These are phyloP conservation scores for Cebidichthys violaceus DNA, from an alignment of 2,113 vertebrate species.

Conservation along the genomic window DNA sequence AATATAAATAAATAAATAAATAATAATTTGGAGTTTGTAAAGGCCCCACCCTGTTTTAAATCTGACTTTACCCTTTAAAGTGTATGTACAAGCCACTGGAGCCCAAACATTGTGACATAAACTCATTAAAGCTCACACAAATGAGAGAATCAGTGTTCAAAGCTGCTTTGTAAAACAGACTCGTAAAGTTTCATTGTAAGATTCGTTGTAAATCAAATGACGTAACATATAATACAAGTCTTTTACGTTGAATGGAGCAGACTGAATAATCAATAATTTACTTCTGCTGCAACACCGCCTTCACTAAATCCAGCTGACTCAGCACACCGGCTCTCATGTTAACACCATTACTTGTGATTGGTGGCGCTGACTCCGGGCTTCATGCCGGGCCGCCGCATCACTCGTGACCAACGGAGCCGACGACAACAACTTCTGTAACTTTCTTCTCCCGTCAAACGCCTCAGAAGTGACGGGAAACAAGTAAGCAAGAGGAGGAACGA, in stretches of 20 bases:
- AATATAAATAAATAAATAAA: too few relatives aligned
- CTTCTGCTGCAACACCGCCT: background rate
- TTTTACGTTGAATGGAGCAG: slow-evolving; percentile 7
- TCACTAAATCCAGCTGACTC: slow-evolving; percentile 28
- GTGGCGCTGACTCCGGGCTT: slow-evolving; percentile 50
- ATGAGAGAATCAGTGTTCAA: too few relatives aligned
- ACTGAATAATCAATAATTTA: slow-evolving; percentile 28
- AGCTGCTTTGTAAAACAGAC: too few relatives aligned
- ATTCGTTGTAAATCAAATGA: background rate
- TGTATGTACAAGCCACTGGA: too few relatives aligned
- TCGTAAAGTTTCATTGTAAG: too few relatives aligned
- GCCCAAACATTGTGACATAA: too few relatives aligned
- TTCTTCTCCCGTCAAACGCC: slow-evolving; percentile 16
- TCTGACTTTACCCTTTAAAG: too few relatives aligned
- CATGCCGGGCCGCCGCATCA: slow-evolving; percentile 1
- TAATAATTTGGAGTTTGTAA: too few relatives aligned
- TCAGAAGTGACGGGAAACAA: slow-evolving; percentile 34
- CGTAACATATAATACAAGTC: background rate
- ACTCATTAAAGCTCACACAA: too few relatives aligned
- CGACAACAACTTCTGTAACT: slow-evolving; percentile 18
- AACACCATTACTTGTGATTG: slow-evolving; percentile 28
- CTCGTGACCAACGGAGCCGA: slow-evolving; percentile 34
- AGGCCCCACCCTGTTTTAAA: too few relatives aligned
- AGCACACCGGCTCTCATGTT: slow-evolving; percentile 7
- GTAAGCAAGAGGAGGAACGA: background rate